Conservation (phyloP, 2,113 vertebrate species). For the Pyrgilauda ruficollis region DNA sequence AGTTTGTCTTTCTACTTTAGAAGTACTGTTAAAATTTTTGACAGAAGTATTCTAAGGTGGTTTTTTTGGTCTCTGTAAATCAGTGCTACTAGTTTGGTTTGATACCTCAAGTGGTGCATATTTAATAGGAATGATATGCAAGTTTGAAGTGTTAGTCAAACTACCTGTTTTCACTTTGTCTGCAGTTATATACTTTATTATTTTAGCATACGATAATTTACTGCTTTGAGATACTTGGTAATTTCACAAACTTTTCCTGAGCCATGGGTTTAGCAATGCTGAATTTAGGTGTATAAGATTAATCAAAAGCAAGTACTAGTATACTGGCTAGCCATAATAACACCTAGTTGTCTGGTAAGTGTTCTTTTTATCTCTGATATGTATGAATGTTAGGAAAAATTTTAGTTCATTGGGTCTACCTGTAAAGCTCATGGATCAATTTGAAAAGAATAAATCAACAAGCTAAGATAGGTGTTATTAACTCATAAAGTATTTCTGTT, state of each 20-base stretch:
- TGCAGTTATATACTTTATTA: not conserved
- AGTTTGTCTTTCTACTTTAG: not conserved
- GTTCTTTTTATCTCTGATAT: not conserved
- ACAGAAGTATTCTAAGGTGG: not conserved
- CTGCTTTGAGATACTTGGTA: not conserved
- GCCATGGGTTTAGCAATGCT: not conserved
- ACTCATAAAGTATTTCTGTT: not conserved
- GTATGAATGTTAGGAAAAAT: not conserved
- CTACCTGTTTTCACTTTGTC: not conserved
- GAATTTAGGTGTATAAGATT: not conserved
- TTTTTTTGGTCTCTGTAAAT: slow-evolving; percentile 37
- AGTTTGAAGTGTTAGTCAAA: not conserved
- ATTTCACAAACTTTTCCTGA: slow-evolving; percentile 1
- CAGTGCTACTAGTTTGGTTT: not conserved
- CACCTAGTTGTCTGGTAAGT: not conserved
- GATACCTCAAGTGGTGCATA: not conserved
- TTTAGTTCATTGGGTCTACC: not conserved
- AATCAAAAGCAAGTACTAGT: not conserved
- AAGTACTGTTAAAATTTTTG: not conserved
- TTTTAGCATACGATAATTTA: slow-evolving; percentile 28
- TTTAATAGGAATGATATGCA: slow-evolving; percentile 4
- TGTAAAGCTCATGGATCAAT: not conserved
- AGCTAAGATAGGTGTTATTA: not conserved
- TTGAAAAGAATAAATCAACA: not conserved
- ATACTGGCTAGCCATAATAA: not conserved